These are phyloP conservation scores for Triops longicaudatus DNA, from an alignment of 1,140 invertebrate species.

Conservation along the genomic window DNA sequence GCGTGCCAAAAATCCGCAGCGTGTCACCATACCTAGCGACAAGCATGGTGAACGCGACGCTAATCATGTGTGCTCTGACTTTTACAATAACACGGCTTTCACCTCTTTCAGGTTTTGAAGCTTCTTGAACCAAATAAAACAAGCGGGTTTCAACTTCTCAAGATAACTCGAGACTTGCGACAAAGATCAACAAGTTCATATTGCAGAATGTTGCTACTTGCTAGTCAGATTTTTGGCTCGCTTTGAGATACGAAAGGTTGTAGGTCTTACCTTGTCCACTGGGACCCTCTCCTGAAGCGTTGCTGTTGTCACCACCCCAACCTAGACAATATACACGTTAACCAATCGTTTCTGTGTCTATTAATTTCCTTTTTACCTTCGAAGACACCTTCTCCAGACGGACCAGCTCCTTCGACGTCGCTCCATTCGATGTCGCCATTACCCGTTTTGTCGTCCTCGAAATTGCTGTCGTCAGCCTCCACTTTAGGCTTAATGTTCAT, in stretches of 20 bases:
- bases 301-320: not conserved
- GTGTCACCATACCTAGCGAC: not conserved
- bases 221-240: constrained; percentile 14
- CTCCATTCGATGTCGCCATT: constrained; percentile 7
- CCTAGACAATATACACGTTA: not conserved
- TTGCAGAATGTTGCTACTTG: constrained; percentile 5
- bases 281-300: not conserved
- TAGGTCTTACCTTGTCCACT: not conserved
- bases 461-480: not conserved
- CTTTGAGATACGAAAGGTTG: not conserved
- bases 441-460: not conserved
- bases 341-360: not conserved
- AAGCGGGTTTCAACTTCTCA: not conserved
- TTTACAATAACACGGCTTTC: not conserved
- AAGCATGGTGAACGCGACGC: not conserved
- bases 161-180: not conserved
- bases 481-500: not conserved
- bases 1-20: constrained; percentile 10
- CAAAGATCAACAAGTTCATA: not conserved
- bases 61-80: not conserved
- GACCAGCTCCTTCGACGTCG: not conserved
- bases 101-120: not conserved
- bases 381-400: not conserved
- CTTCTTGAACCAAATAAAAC: not conserved
- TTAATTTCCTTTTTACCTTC: not conserved